Evolutionary conservation across 2,797 vertebrate genomes (phyloP), one percentile per base, ranked within the genome.

Genomic region (Alca torda): DNA sequence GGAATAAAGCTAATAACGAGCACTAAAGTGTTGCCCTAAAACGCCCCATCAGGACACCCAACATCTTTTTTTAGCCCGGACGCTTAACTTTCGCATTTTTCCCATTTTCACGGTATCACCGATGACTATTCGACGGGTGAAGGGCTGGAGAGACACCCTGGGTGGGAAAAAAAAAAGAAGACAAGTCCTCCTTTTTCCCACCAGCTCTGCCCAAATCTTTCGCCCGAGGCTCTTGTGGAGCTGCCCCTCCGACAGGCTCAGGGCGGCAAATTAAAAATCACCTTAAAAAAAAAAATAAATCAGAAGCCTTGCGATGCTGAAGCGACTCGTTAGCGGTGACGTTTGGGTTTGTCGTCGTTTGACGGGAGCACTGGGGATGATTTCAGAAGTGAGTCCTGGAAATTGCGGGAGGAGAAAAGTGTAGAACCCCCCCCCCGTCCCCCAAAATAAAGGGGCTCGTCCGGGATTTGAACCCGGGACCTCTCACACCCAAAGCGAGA

Each of bases 381-480:
- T 23, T 41, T 35, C 48, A 17, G 48, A 43, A 35, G 25, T 3
- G 3, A 14, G 7, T 35, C 48, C 31, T 43, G 48, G 75, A 20
- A 35, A 30, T 3, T 28, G 24, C 4, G 23, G 4, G 11, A 10
- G 8, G 10, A n/a, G 24, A 43, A 65, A 79, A 43, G 8, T 3
- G 2, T 8, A 12, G 10, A 51, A 63, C 26, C 37, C 37, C 37
- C 37, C 37, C n/a, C n/a, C n/a, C n/a, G 16, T 17, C 12, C 8
- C 45, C 13, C 21, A 2, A 39, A 37, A 39, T 37, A 10, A 54
- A 15, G 28, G 91, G 98, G 98, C 98, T 98, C 98, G 97, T 98
- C 98, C 98, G 98, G 98, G 98, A 98, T 98, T 98, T 98, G 98
- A 98, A 98, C 98, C 98, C 98, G 97, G 98, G 98, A 98, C 98